Evolutionary conservation across 2,797 vertebrate genomes (phyloP).

Genomic region (Phaenicophaeus curvirostris): DNA sequence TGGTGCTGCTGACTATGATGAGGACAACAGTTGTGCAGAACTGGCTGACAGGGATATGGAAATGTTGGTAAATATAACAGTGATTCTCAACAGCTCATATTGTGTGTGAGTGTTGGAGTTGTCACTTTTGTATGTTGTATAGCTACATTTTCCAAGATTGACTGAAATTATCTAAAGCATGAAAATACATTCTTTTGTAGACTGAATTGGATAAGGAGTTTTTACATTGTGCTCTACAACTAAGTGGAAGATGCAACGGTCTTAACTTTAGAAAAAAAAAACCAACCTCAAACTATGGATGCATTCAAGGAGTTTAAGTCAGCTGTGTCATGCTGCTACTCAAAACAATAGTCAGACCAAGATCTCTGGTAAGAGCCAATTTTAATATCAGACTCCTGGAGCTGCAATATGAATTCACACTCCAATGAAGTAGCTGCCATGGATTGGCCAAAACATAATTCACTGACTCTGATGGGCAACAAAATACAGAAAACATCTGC

Average conservation of each 20-base stretch:
- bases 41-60: conserved; percentile 71
- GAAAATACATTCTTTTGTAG: conserved; percentile 73
- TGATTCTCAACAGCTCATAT: conserved; percentile 75
- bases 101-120: conserved; percentile 67
- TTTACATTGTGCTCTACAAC: neutral
- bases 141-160: conserved; percentile 72
- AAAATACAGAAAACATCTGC: conserved; percentile 33
- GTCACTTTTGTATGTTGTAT: conserved; percentile 69
- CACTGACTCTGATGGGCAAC: conserved; percentile 2
- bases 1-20: conserved; percentile 61
- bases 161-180: conserved; percentile 75
- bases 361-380: neutral
- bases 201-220: conserved; percentile 44
- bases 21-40: conserved; percentile 67
- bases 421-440: neutral
- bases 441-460: conserved; percentile 47
- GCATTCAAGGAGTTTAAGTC: neutral
- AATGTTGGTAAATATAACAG: conserved; percentile 71
- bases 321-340: neutral
- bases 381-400: conserved; percentile 10
- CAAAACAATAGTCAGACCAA: neutral
- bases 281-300: neutral
- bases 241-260: neutral
- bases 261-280: neutral
- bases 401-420: conserved; percentile 32